phyloP scores from a whole-genome alignment of 2,797 vertebrate species.

The Mus spretus region DNA sequence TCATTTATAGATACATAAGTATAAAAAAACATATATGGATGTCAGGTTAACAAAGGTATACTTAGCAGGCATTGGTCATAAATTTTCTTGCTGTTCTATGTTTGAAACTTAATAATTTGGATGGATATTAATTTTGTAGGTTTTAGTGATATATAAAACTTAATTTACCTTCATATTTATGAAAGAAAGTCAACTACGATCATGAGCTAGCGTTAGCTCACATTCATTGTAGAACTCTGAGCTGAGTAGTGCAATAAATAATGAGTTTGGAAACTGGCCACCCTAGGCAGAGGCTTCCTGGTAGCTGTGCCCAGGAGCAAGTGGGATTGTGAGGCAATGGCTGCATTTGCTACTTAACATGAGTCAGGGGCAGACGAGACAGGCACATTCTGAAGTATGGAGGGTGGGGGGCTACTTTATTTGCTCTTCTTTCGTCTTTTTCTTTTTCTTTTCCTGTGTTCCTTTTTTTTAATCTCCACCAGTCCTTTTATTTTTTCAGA shows the following conservation, averaged over 20 bases:
- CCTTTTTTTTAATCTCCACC: neutral
- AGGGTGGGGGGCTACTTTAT: fast-evolving
- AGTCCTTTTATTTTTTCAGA: neutral
- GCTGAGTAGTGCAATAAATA: neutral
- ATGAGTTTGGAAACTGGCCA: neutral
- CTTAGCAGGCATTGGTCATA: neutral
- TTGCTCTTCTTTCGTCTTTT: neutral
- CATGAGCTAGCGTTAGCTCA: neutral
- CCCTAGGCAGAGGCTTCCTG: neutral
- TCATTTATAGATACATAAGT: neutral
- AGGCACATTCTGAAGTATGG: neutral
- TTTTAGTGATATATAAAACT: neutral
- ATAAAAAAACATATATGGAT: neutral
- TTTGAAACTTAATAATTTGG: neutral
- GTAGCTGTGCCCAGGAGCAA: too few relatives aligned
- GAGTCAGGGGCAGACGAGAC: neutral
- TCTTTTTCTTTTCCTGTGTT: neutral
- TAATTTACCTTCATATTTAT: neutral
- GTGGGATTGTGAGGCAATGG: neutral
- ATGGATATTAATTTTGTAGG: neutral
- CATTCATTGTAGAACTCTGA: neutral
- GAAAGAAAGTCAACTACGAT: neutral
- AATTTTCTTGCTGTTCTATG: neutral
- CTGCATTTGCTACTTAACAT: neutral
- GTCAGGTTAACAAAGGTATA: neutral